Evolutionary conservation across 2,888 invertebrate species (phyloP).

Genomic region (Melieria crassipennis): DNA sequence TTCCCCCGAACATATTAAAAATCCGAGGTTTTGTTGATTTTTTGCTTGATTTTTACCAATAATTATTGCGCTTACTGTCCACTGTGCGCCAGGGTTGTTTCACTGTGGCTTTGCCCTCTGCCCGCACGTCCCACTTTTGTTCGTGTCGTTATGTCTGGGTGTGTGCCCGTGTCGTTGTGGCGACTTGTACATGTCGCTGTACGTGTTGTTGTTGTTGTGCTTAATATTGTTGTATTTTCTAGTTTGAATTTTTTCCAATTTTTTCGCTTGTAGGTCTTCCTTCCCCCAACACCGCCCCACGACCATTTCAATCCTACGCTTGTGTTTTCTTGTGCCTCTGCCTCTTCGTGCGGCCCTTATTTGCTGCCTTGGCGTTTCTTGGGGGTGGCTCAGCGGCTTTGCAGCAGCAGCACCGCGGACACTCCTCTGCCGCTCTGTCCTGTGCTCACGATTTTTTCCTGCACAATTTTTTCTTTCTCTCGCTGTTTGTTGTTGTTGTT

Average conservation of each 20-base stretch:
- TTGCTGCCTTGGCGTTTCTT: conserved; percentile 37
- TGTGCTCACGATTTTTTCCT: conserved; percentile 41
- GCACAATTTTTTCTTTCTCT: conserved; percentile 21
- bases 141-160: conserved; percentile 7
- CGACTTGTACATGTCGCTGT: conserved; percentile 30
- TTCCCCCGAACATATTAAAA: not conserved
- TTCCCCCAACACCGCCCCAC: conserved; percentile 24
- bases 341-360: conserved; percentile 20
- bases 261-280: conserved; percentile 36
- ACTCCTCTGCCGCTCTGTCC: conserved; percentile 21
- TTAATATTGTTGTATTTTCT: conserved; percentile 33
- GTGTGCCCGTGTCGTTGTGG: conserved; percentile 25
- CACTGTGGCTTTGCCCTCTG: not conserved
- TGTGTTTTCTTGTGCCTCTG: conserved; percentile 35
- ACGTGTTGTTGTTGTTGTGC: conserved; percentile 32
- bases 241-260: conserved; percentile 37
- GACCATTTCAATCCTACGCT: conserved; percentile 23
- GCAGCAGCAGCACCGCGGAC: conserved; percentile 15
- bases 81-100: not conserved
- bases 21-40: no score
- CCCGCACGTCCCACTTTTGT: conserved; percentile 2
- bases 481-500: conserved; percentile 32
- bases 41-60: not conserved
- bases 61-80: not conserved
- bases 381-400: conserved; percentile 35